Evolutionary conservation across 2,888 invertebrate genomes (phyloP).

Genomic region (Rotaria sp.): DNA sequence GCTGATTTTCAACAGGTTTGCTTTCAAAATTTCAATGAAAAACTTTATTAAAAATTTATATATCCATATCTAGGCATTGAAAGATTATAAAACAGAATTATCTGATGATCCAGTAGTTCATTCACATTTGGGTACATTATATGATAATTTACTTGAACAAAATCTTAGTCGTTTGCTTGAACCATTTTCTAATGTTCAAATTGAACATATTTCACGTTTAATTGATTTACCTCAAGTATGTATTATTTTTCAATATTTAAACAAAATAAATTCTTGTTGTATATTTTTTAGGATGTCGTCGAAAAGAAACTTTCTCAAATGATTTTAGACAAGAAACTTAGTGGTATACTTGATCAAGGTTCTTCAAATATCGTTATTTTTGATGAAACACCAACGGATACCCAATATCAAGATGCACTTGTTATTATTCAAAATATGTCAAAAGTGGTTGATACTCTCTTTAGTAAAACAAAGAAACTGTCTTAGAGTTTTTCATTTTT

Average conservation of each 20-base stretch:
- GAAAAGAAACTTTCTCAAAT: slow-evolving; percentile 98
- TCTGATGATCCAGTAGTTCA: slow-evolving; percentile 92
- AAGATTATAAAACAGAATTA: slow-evolving; percentile 76
- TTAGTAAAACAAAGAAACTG: slow-evolving; percentile 96
- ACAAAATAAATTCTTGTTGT: slow-evolving; percentile 39
- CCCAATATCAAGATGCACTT: slow-evolving; percentile 91
- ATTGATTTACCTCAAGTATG: slow-evolving; percentile 62
- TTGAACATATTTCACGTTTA: slow-evolving; percentile 76
- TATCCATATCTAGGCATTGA: slow-evolving; percentile 62
- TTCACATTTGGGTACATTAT: slow-evolving; percentile 88
- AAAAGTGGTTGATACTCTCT: slow-evolving; percentile 96
- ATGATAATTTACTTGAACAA: slow-evolving; percentile 97
- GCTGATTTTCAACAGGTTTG: slow-evolving; percentile 77
- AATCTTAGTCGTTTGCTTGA: slow-evolving; percentile 96
- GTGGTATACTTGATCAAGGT: slow-evolving; percentile 92
- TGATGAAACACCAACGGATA: slow-evolving; percentile 84
- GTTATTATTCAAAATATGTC: slow-evolving; percentile 98
- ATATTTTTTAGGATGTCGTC: slow-evolving; percentile 67
- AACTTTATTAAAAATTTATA: not conserved
- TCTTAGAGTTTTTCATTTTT: slow-evolving; percentile 27
- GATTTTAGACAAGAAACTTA: slow-evolving; percentile 94
- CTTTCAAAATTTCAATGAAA: not conserved
- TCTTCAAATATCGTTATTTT: slow-evolving; percentile 94
- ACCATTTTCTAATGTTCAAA: slow-evolving; percentile 91
- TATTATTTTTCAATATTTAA: not conserved